Evolutionary conservation across 2,888 invertebrate genomes (phyloP).

Genomic region (Galeopsomyia nigrocyanea): DNA sequence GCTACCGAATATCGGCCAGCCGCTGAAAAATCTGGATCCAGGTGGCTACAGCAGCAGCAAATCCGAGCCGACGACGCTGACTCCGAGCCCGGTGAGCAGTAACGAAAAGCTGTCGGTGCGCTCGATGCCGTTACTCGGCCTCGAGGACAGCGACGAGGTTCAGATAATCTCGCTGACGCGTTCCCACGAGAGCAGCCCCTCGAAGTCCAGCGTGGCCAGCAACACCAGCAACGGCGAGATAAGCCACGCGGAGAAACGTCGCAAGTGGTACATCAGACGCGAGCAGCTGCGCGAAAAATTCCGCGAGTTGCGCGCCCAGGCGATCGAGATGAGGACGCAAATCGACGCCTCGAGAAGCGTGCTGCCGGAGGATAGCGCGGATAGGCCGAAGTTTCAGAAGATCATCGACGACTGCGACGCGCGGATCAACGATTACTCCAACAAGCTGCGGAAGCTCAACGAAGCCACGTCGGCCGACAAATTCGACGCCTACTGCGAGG

Average conservation of each 20-base stretch:
- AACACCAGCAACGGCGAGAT: too few relatives aligned
- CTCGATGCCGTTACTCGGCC: conserved; percentile 4
- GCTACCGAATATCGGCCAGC: neutral
- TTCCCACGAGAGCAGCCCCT: too few relatives aligned
- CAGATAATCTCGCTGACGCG: neutral
- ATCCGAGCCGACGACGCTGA: neutral
- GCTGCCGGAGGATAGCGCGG: conserved; percentile 41
- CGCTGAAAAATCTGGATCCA: conserved; percentile 4
- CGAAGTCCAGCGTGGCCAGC: too few relatives aligned
- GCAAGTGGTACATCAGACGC: conserved; percentile 8
- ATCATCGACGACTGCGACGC: conserved; percentile 57
- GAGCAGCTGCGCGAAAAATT: conserved; percentile 22
- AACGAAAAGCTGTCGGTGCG: neutral
- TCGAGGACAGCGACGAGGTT: neutral
- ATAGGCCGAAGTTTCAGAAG: conserved; percentile 51
- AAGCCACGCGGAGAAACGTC: neutral
- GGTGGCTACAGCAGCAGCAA: neutral
- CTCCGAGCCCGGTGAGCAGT: neutral
- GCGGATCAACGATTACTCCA: conserved; percentile 59
- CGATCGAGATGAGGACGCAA: conserved; percentile 52
- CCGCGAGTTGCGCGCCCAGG: conserved; percentile 54
- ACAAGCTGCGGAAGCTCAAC: conserved; percentile 53
- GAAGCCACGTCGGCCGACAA: conserved; percentile 3
- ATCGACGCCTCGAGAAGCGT: conserved; percentile 47
- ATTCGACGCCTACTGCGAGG: neutral